Evolutionary conservation across 2,113 vertebrate genomes (phyloP).

Genomic region (Scortum barcoo): DNA sequence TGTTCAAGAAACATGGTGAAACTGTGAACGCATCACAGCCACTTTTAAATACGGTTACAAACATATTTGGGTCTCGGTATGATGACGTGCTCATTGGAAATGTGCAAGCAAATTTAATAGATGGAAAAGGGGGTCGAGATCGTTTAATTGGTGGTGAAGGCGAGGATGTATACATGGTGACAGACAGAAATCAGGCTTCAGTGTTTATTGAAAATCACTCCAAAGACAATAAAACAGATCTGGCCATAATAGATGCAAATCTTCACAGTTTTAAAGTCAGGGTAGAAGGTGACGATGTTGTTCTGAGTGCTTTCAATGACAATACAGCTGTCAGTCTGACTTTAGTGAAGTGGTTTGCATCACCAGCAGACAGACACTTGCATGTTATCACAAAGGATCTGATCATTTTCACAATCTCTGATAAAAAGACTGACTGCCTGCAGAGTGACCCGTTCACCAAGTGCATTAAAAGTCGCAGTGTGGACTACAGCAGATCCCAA

Average conservation of each 20-base stretch:
- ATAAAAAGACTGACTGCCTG: conserved; percentile 24
- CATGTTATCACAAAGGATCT: conserved; percentile 62
- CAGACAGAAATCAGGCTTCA: neutral
- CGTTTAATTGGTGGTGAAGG: conserved; percentile 48
- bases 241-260: conserved; percentile 60
- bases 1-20: conserved; percentile 4
- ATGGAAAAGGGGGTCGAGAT: conserved; percentile 68
- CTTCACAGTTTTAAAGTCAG: conserved; percentile 33
- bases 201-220: conserved; percentile 62
- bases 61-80: conserved; percentile 60
- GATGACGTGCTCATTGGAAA: conserved; percentile 60
- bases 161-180: conserved; percentile 66
- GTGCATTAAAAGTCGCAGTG: conserved; percentile 52
- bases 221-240: conserved; percentile 54
- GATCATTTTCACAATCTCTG: conserved; percentile 57
- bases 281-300: neutral
- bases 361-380: conserved; percentile 62
- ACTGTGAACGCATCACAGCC: conserved; percentile 41
- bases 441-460: conserved; percentile 16
- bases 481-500: conserved; percentile 61
- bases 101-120: conserved; percentile 64
- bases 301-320: neutral
- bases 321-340: neutral
- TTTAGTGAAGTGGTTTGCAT: conserved; percentile 66
- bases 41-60: conserved; percentile 51